Conservation (phyloP, 2,113 vertebrate species). For the Microcebus jonahi region DNA sequence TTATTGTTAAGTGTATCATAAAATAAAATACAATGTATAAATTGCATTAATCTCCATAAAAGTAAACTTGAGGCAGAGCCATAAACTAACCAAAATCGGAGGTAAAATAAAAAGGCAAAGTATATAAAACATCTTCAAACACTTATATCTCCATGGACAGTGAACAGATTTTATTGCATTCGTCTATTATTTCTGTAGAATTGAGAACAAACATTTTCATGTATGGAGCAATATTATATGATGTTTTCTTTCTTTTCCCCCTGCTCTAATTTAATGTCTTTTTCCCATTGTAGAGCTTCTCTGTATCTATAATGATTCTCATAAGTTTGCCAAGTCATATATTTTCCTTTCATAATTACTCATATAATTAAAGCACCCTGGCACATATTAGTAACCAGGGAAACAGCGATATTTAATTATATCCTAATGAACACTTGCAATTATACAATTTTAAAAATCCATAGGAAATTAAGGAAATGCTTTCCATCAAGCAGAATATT, state of each 20-base stretch:
- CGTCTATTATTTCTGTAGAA: slow-evolving; percentile 36
- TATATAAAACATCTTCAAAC: slow-evolving; percentile 56
- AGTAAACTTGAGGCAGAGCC: slow-evolving; percentile 69
- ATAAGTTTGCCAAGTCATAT: slow-evolving; percentile 52
- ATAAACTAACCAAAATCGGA: slow-evolving; percentile 62
- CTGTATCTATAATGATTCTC: slow-evolving; percentile 56
- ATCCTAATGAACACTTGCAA: slow-evolving; percentile 61
- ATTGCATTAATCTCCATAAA: slow-evolving; percentile 70
- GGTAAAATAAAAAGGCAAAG: slow-evolving; percentile 54
- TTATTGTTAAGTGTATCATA: slow-evolving; percentile 78
- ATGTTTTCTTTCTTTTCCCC: slow-evolving; percentile 45
- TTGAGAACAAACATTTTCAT: slow-evolving; percentile 42
- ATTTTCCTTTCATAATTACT: slow-evolving; percentile 63
- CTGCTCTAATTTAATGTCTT: slow-evolving; percentile 38
- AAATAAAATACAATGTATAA: slow-evolving; percentile 75
- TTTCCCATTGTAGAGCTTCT: slow-evolving; percentile 22
- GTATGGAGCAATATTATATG: slow-evolving; percentile 26
- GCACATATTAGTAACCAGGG: slow-evolving; percentile 55
- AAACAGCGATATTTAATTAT: slow-evolving; percentile 62
- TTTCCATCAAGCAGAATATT: slow-evolving; percentile 42
- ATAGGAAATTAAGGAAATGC: slow-evolving; percentile 53
- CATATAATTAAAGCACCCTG: slow-evolving; percentile 44
- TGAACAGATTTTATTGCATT: slow-evolving; percentile 30
- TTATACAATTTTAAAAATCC: slow-evolving; percentile 50
- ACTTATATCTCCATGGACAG: neutral